Evolutionary conservation across 2,113 vertebrate genomes (phyloP).

Genomic region (Planiliza haematocheilus): DNA sequence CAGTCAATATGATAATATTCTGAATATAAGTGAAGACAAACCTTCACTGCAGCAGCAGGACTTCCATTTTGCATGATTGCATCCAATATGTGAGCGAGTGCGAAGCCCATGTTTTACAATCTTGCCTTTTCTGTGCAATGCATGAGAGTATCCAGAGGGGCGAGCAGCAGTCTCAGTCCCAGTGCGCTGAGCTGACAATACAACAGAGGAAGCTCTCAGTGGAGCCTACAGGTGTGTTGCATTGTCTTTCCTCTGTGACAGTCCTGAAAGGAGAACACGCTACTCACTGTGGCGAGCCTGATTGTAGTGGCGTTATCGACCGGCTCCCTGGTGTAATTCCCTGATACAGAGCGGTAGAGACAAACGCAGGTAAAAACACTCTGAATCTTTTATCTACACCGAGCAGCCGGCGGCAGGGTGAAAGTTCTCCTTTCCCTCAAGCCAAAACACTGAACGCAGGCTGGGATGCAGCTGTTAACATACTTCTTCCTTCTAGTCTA

Average conservation of each 20-base stretch:
- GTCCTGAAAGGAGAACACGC: conserved; percentile 79
- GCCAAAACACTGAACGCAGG: conserved; percentile 73
- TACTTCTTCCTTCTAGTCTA: conserved; percentile 40
- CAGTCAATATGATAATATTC: neutral
- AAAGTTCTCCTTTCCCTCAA: conserved; percentile 78
- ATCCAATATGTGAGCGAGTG: conserved; percentile 1
- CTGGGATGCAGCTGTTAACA: conserved; percentile 45
- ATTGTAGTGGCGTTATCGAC: conserved; percentile 85
- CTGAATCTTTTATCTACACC: conserved; percentile 83
- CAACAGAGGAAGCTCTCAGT: conserved; percentile 76
- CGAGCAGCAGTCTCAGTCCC: conserved; percentile 68
- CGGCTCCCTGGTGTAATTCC: conserved; percentile 82
- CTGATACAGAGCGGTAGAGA: conserved; percentile 70
- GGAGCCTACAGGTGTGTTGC: conserved; percentile 80
- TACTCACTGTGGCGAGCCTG: conserved; percentile 82
- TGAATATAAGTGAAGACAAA: neutral
- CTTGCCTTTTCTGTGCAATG: conserved; percentile 22
- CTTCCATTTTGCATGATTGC: conserved; percentile 17
- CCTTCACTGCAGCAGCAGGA: neutral
- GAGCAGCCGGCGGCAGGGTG: conserved; percentile 77
- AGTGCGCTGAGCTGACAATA: conserved; percentile 72
- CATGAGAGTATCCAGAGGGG: conserved; percentile 37
- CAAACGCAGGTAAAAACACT: conserved; percentile 69
- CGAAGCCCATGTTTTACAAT: conserved; percentile 8
- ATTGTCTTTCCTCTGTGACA: conserved; percentile 82